phyloP scores from a whole-genome alignment of 2,113 vertebrate genomes.

The Tenrec ecaudatus region DNA sequence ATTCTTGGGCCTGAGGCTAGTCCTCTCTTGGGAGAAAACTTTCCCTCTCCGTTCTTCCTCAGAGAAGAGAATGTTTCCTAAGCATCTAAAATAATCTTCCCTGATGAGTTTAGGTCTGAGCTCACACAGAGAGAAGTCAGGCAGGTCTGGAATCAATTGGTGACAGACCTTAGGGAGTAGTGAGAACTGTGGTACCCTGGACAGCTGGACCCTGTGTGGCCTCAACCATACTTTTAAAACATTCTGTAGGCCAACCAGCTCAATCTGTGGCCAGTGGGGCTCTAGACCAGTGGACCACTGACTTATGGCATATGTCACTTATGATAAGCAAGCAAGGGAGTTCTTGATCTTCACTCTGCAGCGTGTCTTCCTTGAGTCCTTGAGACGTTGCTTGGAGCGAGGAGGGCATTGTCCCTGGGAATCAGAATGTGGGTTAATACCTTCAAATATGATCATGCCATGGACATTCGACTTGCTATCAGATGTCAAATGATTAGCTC shows the following conservation, averaged over 20 bases:
- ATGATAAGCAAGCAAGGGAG: background rate
- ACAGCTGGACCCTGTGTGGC: background rate
- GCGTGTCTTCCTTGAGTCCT: background rate
- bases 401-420: background rate
- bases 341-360: background rate
- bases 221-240: background rate
- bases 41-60: background rate
- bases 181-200: background rate
- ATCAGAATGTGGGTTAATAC: background rate
- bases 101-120: background rate
- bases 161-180: background rate
- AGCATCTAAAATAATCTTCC: background rate
- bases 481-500: too few relatives aligned
- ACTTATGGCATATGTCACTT: background rate
- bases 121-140: background rate
- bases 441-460: background rate
- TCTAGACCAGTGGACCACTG: background rate
- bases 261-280: background rate
- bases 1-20: background rate
- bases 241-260: background rate
- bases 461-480: background rate
- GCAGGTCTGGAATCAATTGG: background rate
- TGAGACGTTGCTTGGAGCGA: background rate
- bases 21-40: background rate
- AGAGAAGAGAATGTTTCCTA: background rate